These are phyloP conservation scores for Mastigias papua DNA, from an alignment of 30 jellyfish, hydroid and myxozoan species.

Conservation along the genomic window DNA sequence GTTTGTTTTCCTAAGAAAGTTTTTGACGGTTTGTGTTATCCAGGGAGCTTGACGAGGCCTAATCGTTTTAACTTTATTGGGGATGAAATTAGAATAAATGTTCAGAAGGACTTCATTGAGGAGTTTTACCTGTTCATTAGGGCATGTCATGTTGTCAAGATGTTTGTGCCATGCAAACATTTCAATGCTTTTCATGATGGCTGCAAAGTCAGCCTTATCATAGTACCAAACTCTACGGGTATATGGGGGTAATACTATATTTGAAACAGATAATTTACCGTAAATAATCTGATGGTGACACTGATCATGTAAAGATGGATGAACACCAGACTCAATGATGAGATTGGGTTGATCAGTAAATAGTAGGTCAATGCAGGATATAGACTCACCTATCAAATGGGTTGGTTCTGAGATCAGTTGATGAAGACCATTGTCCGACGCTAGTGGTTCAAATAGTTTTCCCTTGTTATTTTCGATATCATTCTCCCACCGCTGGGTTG, in stretches of 20 bases:
- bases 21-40: constrained; percentile 61
- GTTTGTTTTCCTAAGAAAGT: constrained; percentile 54
- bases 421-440: constrained; percentile 55
- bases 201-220: constrained; percentile 37
- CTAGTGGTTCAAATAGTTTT: constrained; percentile 47
- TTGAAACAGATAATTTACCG: constrained; percentile 37
- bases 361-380: constrained; percentile 52
- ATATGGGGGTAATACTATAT: constrained; percentile 48
- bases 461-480: constrained; percentile 68
- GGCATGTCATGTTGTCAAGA: constrained; percentile 41
- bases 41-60: constrained; percentile 61
- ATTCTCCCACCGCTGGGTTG: constrained; percentile 65
- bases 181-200: constrained; percentile 41
- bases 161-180: constrained; percentile 56
- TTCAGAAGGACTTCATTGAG: constrained; percentile 48
- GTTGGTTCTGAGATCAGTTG: constrained; percentile 62
- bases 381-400: constrained; percentile 52
- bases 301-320: constrained; percentile 68
- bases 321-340: constrained; percentile 55
- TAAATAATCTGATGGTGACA: constrained; percentile 58
- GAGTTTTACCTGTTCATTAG: constrained; percentile 62
- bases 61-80: constrained; percentile 46
- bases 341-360: constrained; percentile 59
- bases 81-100: constrained; percentile 14
- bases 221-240: constrained; percentile 63